Evolutionary conservation across 2,113 vertebrate species (phyloP).

Genomic region (Perccottus glenii): DNA sequence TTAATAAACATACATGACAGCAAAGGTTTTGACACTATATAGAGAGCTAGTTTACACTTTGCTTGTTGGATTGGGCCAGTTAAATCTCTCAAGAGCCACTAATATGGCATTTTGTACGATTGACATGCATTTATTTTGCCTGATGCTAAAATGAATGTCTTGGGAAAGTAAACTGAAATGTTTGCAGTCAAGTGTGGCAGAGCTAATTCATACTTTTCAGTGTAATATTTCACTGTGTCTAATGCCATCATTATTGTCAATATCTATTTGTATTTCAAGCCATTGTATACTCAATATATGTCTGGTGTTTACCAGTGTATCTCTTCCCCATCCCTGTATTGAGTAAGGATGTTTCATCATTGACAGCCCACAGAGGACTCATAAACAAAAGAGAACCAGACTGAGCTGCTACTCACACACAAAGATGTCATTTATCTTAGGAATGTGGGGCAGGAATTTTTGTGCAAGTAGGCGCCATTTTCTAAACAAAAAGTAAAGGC

Average conservation of each 20-base stretch:
- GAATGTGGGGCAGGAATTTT: slow-evolving; percentile 53
- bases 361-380: slow-evolving; percentile 49
- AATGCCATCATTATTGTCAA: not conserved
- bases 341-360: not conserved
- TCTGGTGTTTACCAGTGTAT: not conserved
- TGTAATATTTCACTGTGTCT: not conserved
- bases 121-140: too few relatives aligned
- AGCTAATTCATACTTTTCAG: too few relatives aligned
- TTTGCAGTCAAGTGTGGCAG: too few relatives aligned
- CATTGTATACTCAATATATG: not conserved
- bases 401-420: slow-evolving; percentile 53
- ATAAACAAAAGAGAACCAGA: slow-evolving; percentile 42
- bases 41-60: too few relatives aligned
- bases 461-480: slow-evolving; percentile 45
- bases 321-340: too few relatives aligned
- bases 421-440: slow-evolving; percentile 65
- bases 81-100: too few relatives aligned
- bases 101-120: too few relatives aligned
- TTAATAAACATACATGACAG: too few relatives aligned
- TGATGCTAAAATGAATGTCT: not conserved
- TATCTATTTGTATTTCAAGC: not conserved
- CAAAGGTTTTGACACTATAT: too few relatives aligned
- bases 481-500: slow-evolving; percentile 27
- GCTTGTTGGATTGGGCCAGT: too few relatives aligned
- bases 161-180: not conserved